Evolutionary conservation across 1,140 invertebrate genomes (phyloP).

Genomic region (Scylla paramamosain): DNA sequence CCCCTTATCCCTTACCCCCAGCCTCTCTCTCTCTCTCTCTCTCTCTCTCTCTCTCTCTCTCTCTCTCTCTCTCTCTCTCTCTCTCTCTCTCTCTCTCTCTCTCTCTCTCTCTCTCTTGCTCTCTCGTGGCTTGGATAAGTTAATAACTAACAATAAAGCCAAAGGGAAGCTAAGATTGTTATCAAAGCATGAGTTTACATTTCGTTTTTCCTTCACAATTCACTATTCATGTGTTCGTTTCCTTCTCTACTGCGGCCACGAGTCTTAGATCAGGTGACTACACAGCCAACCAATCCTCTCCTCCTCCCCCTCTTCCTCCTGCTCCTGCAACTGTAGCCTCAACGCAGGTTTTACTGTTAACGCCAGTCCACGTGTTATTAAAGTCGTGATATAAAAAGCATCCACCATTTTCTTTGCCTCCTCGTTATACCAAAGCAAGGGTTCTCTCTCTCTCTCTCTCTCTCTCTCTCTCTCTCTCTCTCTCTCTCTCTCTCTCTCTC

Average conservation of each 20-base stretch:
- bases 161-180: too few species aligned
- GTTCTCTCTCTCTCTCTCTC: constrained; percentile 42
- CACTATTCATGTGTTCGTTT: too few species aligned
- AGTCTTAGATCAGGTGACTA: too few species aligned
- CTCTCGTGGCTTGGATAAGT: too few species aligned
- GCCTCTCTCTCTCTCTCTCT: background rate
- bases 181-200: too few species aligned
- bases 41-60: constrained; percentile 23
- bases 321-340: background rate
- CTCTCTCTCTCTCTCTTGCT: background rate
- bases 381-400: background rate
- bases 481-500: constrained; percentile 54
- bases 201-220: too few species aligned
- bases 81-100: constrained; percentile 23
- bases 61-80: background rate
- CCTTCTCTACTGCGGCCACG: too few species aligned
- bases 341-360: too few species aligned
- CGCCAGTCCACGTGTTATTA: too few species aligned
- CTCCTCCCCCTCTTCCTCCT: background rate
- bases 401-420: background rate
- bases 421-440: background rate
- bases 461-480: constrained; percentile 55
- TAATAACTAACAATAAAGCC: too few species aligned
- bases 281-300: too few species aligned
- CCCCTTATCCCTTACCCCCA: background rate